Evolutionary conservation across 2,797 vertebrate species (phyloP), one percentile per base, ranked within the genome.

Genomic region (Acestrorhynchus altus): DNA sequence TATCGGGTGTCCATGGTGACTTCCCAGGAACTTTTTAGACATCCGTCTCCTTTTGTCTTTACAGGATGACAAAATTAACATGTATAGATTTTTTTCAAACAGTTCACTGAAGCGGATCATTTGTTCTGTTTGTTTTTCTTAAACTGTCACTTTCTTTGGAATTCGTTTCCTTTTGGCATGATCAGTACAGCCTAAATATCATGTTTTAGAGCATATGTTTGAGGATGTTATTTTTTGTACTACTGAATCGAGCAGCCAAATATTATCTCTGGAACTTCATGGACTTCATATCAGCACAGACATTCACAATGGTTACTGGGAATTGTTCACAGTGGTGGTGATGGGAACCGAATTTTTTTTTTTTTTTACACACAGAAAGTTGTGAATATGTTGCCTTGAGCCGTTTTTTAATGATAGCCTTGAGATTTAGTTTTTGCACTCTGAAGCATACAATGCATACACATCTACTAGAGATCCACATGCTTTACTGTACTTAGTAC

Each of bases 1-100:
- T 81, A 44, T 73, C 52, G 5, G 67, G 64, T 77, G 72, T 79
- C 74, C 57, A 57, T 79, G 42, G 52, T 26, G 59, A 77, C 63
- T 46, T 69, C 22, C 74, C 61, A 54, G n/a, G 49, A 79, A 67
- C 63, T 31, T 61, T 16, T 74, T 4, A 60, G 40, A 68, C 20
- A 60, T 79, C 71, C 65, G 11, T 44, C 47, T 54, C 35, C 54
- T 44, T 67, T 49, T 59, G 31, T 44, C 44, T 44, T 74, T 24
- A 44, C 52, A 74, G 15, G 18, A 16, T 28, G 18, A 20, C 42
- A 20, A 16, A 60, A 69, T 20, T 71, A 22, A 47, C 31, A 66
- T 39, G 20, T 35, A 28, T 54, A 1, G n/a, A 15, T 0, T 39
- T n/a, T 35, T 47, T 52, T 56, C 6, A 51, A 20, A 47, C 40